phyloP scores from a whole-genome alignment of 2,888 invertebrate species.

The Limnephilus marmoratus region DNA sequence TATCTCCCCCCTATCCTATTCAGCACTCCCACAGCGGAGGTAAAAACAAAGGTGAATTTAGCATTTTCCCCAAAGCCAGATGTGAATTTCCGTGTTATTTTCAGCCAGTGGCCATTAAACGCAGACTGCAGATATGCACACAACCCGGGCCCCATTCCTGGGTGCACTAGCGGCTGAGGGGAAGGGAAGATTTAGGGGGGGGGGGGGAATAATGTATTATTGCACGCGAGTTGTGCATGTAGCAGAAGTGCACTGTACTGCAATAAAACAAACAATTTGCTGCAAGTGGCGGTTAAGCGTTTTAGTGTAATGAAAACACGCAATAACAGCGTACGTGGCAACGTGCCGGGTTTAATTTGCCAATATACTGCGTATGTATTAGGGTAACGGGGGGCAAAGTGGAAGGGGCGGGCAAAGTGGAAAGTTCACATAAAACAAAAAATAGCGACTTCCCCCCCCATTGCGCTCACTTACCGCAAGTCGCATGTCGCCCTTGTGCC shows the following conservation, averaged over 20 bases:
- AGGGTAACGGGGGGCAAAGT: too few relatives aligned
- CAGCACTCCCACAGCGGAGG: neutral
- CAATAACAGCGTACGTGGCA: neutral
- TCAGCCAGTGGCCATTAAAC: neutral
- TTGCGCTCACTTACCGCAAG: too few relatives aligned
- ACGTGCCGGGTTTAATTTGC: neutral
- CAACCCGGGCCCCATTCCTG: neutral
- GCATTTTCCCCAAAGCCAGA: neutral
- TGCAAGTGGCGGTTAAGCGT: neutral
- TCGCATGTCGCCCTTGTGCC: too few relatives aligned
- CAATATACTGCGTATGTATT: neutral
- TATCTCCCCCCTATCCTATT: neutral
- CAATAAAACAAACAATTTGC: neutral
- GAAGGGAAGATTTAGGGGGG: neutral
- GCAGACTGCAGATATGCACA: neutral
- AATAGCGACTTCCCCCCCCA: too few relatives aligned
- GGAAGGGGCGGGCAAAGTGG: too few relatives aligned
- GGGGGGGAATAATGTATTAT: neutral
- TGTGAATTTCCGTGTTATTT: neutral
- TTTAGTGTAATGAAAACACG: neutral
- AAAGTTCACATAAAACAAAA: too few relatives aligned
- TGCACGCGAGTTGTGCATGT: neutral
- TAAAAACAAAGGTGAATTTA: neutral
- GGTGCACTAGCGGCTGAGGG: neutral
- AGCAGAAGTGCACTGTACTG: neutral